Evolutionary conservation across 1,140 invertebrate species (phyloP).

Genomic region (Caerostris darwini): DNA sequence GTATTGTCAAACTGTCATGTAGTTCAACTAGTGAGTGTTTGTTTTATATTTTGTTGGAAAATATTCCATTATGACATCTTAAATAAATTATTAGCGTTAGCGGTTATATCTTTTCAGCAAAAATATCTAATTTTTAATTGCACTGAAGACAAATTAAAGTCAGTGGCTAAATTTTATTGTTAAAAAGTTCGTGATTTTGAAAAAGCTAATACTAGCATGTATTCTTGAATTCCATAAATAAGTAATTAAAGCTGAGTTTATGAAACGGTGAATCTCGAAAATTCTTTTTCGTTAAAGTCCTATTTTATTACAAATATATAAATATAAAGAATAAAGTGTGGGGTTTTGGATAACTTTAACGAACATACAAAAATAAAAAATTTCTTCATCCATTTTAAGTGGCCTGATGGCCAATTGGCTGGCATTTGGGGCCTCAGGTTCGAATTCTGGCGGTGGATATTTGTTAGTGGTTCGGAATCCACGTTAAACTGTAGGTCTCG

Average conservation of each 20-base stretch:
- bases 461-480: no score
- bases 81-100: slow-evolving; percentile 9
- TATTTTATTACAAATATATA: no score
- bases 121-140: neutral
- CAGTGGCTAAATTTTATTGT: neutral
- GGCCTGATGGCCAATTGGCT: no score
- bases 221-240: neutral
- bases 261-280: no score
- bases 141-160: neutral
- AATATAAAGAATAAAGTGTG: no score
- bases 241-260: neutral
- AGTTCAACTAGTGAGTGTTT: slow-evolving; percentile 41
- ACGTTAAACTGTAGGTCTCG: no score
- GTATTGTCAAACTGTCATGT: slow-evolving; percentile 44
- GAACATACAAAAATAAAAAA: no score
- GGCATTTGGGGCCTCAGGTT: no score
- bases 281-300: no score
- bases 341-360: no score
- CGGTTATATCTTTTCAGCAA: neutral
- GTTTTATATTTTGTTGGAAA: neutral
- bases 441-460: no score
- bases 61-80: slow-evolving; percentile 21
- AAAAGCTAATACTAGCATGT: neutral
- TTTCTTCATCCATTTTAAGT: no score
- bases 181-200: neutral